These are phyloP conservation scores for Salvelinus namaycush DNA, from an alignment of 2,113 vertebrate species.

Conservation along the genomic window DNA sequence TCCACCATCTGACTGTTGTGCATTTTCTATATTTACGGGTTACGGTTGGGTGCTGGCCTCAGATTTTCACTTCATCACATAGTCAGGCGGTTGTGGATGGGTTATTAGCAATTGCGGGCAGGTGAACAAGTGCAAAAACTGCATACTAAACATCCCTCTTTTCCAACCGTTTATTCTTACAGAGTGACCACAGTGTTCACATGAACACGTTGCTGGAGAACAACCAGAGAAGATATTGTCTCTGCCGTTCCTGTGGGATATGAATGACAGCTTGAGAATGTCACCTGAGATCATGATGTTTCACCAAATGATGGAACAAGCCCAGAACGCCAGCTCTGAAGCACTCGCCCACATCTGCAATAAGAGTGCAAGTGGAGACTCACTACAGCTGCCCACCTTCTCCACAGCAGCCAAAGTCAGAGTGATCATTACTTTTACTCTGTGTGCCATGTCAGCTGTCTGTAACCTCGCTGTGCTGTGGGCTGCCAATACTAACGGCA, in stretches of 20 bases:
- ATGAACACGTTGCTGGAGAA: not conserved
- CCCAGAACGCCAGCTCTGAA: constrained; percentile 61
- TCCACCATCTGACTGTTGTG: too few species aligned
- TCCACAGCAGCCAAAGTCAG: constrained; percentile 81
- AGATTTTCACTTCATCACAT: too few species aligned
- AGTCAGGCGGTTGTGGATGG: too few species aligned
- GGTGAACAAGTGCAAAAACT: too few species aligned
- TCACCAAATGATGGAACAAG: constrained; percentile 53
- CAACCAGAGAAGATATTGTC: not conserved
- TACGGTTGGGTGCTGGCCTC: too few species aligned
- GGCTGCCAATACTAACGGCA: constrained; percentile 67
- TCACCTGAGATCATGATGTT: constrained; percentile 45
- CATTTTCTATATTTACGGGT: too few species aligned
- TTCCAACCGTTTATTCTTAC: not conserved
- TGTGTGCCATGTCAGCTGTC: constrained; percentile 73
- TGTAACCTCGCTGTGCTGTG: constrained; percentile 80
- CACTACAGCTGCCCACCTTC: constrained; percentile 80
- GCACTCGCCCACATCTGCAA: constrained; percentile 41
- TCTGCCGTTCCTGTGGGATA: not conserved
- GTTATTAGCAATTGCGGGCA: too few species aligned
- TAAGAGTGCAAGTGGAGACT: constrained; percentile 43
- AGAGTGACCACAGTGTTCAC: not conserved
- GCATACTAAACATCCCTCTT: not conserved
- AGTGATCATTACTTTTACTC: constrained; percentile 78
- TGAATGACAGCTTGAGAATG: constrained; percentile 26